These are phyloP conservation scores for Tachysurus vachellii DNA, from an alignment of 2,113 vertebrate genomes.

Conservation along the genomic window DNA sequence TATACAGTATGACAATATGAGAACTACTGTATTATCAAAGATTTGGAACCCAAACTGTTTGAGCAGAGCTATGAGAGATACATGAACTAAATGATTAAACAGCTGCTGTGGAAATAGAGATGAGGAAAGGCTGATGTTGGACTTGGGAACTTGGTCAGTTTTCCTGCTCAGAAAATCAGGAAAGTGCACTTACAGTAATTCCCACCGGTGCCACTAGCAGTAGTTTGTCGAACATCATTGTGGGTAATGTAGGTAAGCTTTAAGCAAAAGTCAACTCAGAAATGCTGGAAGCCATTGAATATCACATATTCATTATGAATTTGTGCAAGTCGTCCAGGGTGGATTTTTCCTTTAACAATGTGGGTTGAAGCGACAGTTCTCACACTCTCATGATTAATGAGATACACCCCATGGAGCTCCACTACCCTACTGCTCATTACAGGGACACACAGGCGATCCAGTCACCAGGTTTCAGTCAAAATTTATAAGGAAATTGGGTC, in stretches of 20 bases:
- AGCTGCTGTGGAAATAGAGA: not conserved
- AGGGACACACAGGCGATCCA: constrained; percentile 1
- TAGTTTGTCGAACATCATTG: not conserved
- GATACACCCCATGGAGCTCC: constrained; percentile 63
- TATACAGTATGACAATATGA: not conserved
- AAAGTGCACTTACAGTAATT: not conserved
- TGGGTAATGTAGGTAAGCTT: not conserved
- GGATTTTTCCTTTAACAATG: constrained; percentile 51
- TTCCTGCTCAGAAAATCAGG: constrained; percentile 2
- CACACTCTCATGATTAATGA: constrained; percentile 74
- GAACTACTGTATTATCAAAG: not conserved
- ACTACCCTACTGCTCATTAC: constrained; percentile 66
- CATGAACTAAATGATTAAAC: not conserved
- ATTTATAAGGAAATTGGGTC: constrained; percentile 7
- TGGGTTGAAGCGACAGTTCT: constrained; percentile 58
- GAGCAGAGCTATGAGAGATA: not conserved
- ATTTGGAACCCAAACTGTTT: not conserved
- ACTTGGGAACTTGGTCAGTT: not conserved
- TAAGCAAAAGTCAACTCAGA: not conserved
- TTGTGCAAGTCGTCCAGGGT: constrained; percentile 16
- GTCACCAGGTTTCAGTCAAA: constrained; percentile 4
- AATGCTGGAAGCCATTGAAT: not conserved
- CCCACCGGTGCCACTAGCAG: not conserved
- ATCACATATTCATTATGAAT: constrained; percentile 5
- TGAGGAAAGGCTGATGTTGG: not conserved